Evolutionary conservation across 2,113 vertebrate species (phyloP).

Genomic region (Platichthys stellatus): DNA sequence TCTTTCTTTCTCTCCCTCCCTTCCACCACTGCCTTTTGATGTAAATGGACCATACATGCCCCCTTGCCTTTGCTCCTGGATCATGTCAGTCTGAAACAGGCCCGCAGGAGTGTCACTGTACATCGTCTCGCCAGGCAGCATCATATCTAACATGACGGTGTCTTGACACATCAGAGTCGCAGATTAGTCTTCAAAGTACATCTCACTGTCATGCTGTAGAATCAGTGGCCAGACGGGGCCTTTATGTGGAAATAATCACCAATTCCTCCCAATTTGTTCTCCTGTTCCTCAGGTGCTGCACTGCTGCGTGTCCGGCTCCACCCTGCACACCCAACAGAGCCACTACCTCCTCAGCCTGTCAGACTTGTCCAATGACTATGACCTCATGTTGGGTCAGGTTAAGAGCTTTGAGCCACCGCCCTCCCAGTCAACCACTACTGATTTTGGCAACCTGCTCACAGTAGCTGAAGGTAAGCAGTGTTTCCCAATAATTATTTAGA

Average conservation of each 20-base stretch:
- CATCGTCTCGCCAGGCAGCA: constrained; percentile 17
- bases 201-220: not conserved
- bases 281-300: constrained; percentile 88
- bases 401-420: constrained; percentile 86
- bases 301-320: constrained; percentile 94
- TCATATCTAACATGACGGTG: not conserved
- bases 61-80: constrained; percentile 55
- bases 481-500: not conserved
- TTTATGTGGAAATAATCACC: constrained; percentile 13
- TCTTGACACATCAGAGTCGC: constrained; percentile 10
- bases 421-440: constrained; percentile 77
- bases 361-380: constrained; percentile 91
- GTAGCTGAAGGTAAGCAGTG: constrained; percentile 90
- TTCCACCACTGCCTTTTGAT: constrained; percentile 61
- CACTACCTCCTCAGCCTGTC: constrained; percentile 93
- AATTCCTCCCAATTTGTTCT: not conserved
- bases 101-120: constrained; percentile 26
- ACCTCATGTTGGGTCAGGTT: constrained; percentile 89
- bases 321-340: constrained; percentile 92
- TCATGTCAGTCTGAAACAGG: constrained; percentile 26
- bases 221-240: not conserved
- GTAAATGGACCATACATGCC: constrained; percentile 65
- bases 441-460: constrained; percentile 92
- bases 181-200: constrained; percentile 24
- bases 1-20: constrained; percentile 30